Evolutionary conservation across 1,140 invertebrate species (phyloP), one percentile per base, ranked within the genome.

Genomic region (Rhopalosiphum padi): DNA sequence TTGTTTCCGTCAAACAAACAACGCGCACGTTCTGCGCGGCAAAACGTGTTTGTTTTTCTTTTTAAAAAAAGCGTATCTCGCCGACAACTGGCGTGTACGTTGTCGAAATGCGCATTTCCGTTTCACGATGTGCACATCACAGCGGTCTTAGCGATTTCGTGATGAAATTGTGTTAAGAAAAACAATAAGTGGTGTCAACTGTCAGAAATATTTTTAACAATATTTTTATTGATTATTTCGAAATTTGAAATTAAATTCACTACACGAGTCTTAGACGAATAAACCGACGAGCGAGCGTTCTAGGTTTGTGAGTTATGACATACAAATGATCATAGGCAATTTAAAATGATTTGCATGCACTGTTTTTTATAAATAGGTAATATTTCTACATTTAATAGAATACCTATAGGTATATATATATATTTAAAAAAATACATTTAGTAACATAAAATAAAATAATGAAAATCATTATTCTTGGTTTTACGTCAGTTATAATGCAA

Each of bases 1-100:
- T 93, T 85, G 91, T 93, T 93, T 93, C 82, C 82, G 35, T 92
- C 91, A 83, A 48, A 91, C 90, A 30, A 46, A 92, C 90, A 77
- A n/a, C 60, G 60, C 30, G 30, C 30, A 30, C 68, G n/a, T 35
- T 68, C 43, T 91, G 55, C 90, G 60, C 60, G 43, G 55, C 68
- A 35, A 91, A 91, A 91, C 55, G 90, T 68, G 93, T 90, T 93
- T 88, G 46, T 93, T 88, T 22, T 88, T 51, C 7, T 55, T 68
- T 55, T 15, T 22, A 60, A 90, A 90, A 55, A 82, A 60, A 93
- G 23, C 4, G 87, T 48, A 83, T 25, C 60, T 51, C 35, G 25
- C 92, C 92, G 93, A 41, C 93, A n/a, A 30, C 60, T 30, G 7
- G 30, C 11, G 68, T 15, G 48, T 85, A 18, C 43, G 8, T 30